These are phyloP conservation scores for Cancer borealis DNA, from an alignment of 2,888 invertebrate genomes.

Conservation along the genomic window DNA sequence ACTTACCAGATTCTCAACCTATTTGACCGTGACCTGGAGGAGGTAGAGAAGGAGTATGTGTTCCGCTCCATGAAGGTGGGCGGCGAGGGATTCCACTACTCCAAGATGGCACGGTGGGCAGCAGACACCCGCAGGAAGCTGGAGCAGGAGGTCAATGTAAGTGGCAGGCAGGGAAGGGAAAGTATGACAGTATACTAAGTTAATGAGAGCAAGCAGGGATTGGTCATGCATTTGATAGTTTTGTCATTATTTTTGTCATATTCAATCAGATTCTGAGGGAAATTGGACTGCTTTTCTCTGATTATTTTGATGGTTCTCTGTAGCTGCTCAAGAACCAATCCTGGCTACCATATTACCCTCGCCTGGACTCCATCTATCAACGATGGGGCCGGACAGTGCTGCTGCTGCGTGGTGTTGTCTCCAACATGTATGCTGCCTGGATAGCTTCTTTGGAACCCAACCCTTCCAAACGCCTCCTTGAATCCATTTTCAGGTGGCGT, in stretches of 20 bases:
- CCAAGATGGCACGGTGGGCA: slow-evolving; percentile 76
- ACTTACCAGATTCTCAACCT: slow-evolving; percentile 72
- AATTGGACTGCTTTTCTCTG: background rate
- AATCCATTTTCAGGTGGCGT: slow-evolving; percentile 70
- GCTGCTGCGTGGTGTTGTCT: slow-evolving; percentile 68
- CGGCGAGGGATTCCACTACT: slow-evolving; percentile 68
- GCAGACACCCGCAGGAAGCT: slow-evolving; percentile 67
- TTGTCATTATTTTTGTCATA: background rate
- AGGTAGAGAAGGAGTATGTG: slow-evolving; percentile 74
- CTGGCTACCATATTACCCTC: slow-evolving; percentile 75
- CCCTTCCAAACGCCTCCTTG: slow-evolving; percentile 58
- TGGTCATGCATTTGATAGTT: background rate
- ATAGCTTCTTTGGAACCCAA: slow-evolving; percentile 62
- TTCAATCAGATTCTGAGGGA: no score
- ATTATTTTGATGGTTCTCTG: background rate
- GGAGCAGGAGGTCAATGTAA: slow-evolving; percentile 73
- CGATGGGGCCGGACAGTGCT: slow-evolving; percentile 64
- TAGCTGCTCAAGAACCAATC: slow-evolving; percentile 72
- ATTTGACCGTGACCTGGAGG: slow-evolving; percentile 71
- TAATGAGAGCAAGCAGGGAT: background rate
- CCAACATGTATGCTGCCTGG: slow-evolving; percentile 74
- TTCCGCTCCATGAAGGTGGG: slow-evolving; percentile 71
- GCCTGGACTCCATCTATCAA: slow-evolving; percentile 71
- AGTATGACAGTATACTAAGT: background rate
- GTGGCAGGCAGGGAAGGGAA: background rate